Base-by-base conservation (phyloP, 2,888 invertebrate species). In the Philonicus albiceps region DNA sequence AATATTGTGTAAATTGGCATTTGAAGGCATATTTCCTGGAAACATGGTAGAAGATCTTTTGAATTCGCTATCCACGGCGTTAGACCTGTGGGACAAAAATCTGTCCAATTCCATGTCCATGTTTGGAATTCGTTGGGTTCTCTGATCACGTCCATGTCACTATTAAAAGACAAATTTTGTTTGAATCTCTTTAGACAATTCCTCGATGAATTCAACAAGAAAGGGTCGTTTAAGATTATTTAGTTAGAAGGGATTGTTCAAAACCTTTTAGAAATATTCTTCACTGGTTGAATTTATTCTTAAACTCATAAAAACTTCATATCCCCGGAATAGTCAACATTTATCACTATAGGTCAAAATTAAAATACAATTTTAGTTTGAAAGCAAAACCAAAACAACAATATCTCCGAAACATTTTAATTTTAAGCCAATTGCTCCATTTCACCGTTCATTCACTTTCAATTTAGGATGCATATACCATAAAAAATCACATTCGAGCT, bases 31-130 rank as follows among this genome's bases (percentile, higher is more conserved):
- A 97, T 92, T 92, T 96, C 95, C 92, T 97, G 97, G 91, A 98
- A 98, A 92, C 98, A 98, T 87, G 95, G 93, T 86, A 96, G 95
- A 89, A 98, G 94, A 92, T 97, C 97, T 90, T 95, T 95, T 49
- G 94, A 93, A 19, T 93, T 92, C 11, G 94, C 93, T 90, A 96
- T 94, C 94, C 97, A 96, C 31, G 96, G 94, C 87, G 93, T 93
- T 84, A 97, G 92, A 37, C 96, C 96, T 34, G 94, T 94, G n/a
- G 94, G 94, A 84, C 97, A 97, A 90, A 97, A 94, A 87, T 95
- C 94, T 88, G 94, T 94, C 96, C 96, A 96, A 90, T 94, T 94
- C 96, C 96, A 96, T 8, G 11, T 22, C 64, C 64, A 64, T 64
- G 64, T n/a, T 22, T 49, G 49, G 49, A 49, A 49, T 49, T 49